Percentiles rank a stretch among this genome's conserved stretches.
These are phyloP conservation scores for Thelaira solivaga DNA, from an alignment of 2,888 invertebrate genomes.

Conservation along the genomic window DNA sequence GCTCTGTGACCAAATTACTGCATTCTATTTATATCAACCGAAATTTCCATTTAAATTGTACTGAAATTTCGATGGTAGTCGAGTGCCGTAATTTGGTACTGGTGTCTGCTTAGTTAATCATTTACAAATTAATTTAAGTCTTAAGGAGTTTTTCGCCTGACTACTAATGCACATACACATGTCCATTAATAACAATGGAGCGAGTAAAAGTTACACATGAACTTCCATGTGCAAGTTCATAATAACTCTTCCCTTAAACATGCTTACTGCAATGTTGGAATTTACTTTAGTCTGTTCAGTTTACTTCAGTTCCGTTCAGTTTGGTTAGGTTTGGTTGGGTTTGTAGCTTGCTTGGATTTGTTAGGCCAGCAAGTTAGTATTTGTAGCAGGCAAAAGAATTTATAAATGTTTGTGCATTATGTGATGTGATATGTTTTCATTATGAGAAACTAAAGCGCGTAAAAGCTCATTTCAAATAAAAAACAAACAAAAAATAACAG, in stretches of 20 bases:
- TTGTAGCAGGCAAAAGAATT: constrained; percentile 34
- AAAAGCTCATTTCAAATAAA: constrained; percentile 44
- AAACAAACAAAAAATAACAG: constrained; percentile 42
- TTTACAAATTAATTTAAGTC: too few relatives aligned
- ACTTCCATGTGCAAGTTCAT: neutral
- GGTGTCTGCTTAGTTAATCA: too few relatives aligned
- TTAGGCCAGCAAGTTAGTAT: neutral
- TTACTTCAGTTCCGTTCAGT: neutral
- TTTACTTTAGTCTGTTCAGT: neutral
- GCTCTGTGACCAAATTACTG: too few relatives aligned
- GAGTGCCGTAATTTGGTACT: too few relatives aligned
- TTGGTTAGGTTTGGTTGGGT: neutral
- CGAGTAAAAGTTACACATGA: constrained; percentile 12
- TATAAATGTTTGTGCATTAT: neutral
- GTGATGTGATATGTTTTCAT: constrained; percentile 30
- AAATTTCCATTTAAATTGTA: too few relatives aligned
- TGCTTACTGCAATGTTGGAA: neutral
- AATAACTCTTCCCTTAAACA: constrained; percentile 14
- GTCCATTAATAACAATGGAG: neutral
- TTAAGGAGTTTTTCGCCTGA: neutral
- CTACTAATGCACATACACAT: neutral
- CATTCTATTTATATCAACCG: too few relatives aligned
- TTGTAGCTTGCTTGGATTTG: neutral
- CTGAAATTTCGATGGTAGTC: too few relatives aligned
- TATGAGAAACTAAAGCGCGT: constrained; percentile 42